A percentile compares a stretch with the other conserved stretches of the same genome.
Evolutionary conservation across 1,140 invertebrate species (phyloP).

Genomic region (Aphis craccivora): DNA sequence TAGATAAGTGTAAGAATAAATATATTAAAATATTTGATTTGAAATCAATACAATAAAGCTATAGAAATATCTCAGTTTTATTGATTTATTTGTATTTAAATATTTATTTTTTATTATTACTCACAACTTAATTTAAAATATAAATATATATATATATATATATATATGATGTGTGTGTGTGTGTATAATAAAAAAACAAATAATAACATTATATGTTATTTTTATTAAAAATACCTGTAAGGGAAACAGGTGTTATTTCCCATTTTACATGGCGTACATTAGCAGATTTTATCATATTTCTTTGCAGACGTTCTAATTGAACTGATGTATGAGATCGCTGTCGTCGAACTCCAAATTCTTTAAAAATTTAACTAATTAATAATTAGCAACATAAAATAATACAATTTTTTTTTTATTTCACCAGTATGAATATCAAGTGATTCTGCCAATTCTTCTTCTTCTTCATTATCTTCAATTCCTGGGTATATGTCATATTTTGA

Average conservation of each 20-base stretch:
- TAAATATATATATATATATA: background rate
- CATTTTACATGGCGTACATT: slow-evolving; percentile 81
- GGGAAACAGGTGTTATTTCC: slow-evolving; percentile 68
- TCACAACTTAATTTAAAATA: background rate
- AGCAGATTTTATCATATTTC: slow-evolving; percentile 81
- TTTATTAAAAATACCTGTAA: slow-evolving; percentile 58
- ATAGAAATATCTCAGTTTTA: background rate
- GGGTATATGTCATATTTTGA: slow-evolving; percentile 75
- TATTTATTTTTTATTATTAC: background rate
- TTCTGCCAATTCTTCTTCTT: slow-evolving; percentile 74
- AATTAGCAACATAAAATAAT: slow-evolving; percentile 29
- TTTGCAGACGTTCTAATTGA: slow-evolving; percentile 86
- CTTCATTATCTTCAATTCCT: slow-evolving; percentile 78
- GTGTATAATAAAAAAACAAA: background rate
- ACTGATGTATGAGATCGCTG: slow-evolving; percentile 87
- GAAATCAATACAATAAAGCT: background rate
- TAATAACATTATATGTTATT: background rate
- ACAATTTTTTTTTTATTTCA: slow-evolving; percentile 59
- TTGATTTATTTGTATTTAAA: background rate
- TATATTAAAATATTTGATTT: background rate
- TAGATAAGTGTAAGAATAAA: background rate
- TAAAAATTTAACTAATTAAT: slow-evolving; percentile 57
- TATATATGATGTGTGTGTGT: background rate
- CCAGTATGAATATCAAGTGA: slow-evolving; percentile 77
- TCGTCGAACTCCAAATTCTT: slow-evolving; percentile 76